Conservation (phyloP, 2,113 vertebrate genomes). For the Mustela lutreola region DNA sequence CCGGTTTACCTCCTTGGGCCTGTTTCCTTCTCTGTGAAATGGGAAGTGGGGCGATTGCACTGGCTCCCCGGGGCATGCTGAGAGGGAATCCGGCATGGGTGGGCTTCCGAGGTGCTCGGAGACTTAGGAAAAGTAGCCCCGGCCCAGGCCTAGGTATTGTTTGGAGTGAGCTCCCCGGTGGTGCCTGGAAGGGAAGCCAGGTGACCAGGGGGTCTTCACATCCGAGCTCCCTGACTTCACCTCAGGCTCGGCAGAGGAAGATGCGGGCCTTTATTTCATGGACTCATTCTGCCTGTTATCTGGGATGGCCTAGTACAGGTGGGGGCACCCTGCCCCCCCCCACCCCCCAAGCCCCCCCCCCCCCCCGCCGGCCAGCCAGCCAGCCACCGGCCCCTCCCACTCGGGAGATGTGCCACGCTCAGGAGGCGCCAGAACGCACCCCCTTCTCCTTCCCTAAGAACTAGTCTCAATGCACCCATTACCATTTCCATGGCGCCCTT, state of each 20-base stretch:
- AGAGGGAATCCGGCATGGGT: neutral
- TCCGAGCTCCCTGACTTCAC: neutral
- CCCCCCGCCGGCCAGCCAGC: neutral
- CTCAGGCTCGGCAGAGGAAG: neutral
- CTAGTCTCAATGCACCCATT: conserved; percentile 32
- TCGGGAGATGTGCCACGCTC: neutral
- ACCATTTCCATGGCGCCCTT: conserved; percentile 77
- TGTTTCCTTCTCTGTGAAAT: neutral
- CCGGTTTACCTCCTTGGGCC: neutral
- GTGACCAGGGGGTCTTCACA: neutral
- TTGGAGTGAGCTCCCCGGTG: neutral
- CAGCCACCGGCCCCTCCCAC: neutral
- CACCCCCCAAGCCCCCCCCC: no score
- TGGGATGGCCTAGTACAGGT: neutral
- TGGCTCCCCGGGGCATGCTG: fast-evolving
- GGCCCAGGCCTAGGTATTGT: neutral
- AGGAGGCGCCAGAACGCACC: neutral
- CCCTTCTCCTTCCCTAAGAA: neutral
- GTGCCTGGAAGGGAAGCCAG: neutral
- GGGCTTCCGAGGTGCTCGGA: neutral
- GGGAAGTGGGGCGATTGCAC: neutral
- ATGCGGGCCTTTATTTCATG: neutral
- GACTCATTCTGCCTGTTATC: neutral
- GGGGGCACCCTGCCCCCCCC: neutral
- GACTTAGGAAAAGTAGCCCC: neutral